Base-by-base conservation (phyloP, 2,797 vertebrate species). In the Xenentodon cancila region DNA sequence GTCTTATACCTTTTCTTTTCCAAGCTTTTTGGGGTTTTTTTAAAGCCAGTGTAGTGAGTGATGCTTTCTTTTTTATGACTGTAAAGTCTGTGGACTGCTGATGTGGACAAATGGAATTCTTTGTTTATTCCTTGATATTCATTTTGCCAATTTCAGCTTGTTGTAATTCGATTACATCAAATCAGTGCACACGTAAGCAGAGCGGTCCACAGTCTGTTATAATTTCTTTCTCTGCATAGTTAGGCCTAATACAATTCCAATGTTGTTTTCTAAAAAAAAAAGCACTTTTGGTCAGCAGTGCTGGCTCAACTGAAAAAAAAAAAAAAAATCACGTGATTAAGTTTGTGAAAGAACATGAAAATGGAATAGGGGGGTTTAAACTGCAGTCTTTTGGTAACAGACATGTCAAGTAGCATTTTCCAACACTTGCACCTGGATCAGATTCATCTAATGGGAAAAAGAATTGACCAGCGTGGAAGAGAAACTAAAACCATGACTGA, bases 241-340 rank as follows among this genome's bases (percentile, higher is more conserved):
- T 85, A 65, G 45, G 75, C 57, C 73, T 92, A 85, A 88, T 92
- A 93, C 93, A 94, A 95, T 97, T 97, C 95, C 94, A 94, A 94
- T 90, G 93, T 92, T 82, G 54, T 93, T 91, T 84, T 88, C 20
- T 63, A 48, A 78, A 74, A 52, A 78, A 74, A 52, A 93, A 95
- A 96, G 97, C 96, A 98, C 97, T 97, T 99, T 98, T 90, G 88
- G 94, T 94, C 93, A 89, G 91, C 91, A 80, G 87, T 90, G 87
- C 94, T 92, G 91, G 90, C 93, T 93, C 87, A 66, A 89, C 86
- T 88, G 17, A 25, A 25, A 25, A 25, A 25, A 25, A 5, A 25
- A 25, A 62, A 57, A 56, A 54, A 37, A 52, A 43, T 77, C 72
- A 73, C 51, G 71, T 63, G 68, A 79, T 73, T n/a, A 69, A 60